A percentile compares a stretch with the other conserved stretches of the same genome.
Evolutionary conservation across 2,797 vertebrate genomes (phyloP).

Genomic region (Myioborus melanocephalus): DNA sequence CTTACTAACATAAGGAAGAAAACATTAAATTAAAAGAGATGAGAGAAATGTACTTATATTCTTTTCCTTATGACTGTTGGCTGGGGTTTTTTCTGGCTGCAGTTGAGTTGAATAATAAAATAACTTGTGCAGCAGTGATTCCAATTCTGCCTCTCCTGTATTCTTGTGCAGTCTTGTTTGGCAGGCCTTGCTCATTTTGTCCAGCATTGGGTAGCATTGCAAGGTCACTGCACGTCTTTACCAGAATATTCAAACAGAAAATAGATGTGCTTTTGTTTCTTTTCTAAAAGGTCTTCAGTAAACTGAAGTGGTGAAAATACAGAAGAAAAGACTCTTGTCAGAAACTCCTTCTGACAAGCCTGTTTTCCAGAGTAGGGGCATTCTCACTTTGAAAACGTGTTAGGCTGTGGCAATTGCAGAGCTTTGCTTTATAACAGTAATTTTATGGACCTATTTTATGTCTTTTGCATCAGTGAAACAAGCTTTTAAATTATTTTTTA

Average conservation of each 20-base stretch:
- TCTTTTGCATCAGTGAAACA: not conserved
- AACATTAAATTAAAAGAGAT: not conserved
- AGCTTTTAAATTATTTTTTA: not conserved
- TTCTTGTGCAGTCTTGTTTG: not conserved
- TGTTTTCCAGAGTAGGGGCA: not conserved
- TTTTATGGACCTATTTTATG: not conserved
- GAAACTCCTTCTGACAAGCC: not conserved
- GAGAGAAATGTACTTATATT: not conserved
- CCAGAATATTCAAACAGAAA: not conserved
- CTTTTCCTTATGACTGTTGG: not conserved
- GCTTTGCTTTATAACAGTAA: not conserved
- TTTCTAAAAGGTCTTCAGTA: not conserved
- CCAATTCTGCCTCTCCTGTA: not conserved
- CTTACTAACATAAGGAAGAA: not conserved
- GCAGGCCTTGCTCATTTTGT: not conserved
- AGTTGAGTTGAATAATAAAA: not conserved
- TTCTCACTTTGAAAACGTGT: not conserved
- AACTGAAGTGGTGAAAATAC: not conserved
- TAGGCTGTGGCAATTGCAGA: not conserved
- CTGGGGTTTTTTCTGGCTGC: slow-evolving; percentile 11
- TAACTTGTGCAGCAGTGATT: slow-evolving; percentile 14
- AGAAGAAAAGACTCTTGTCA: not conserved
- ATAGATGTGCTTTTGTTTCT: not conserved
- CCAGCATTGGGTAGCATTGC: not conserved
- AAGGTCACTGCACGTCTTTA: slow-evolving; percentile 13